A percentile compares a stretch with the other conserved stretches of the same genome.
These are phyloP conservation scores for Myathropa florea DNA, from an alignment of 2,888 invertebrate species.

Conservation along the genomic window DNA sequence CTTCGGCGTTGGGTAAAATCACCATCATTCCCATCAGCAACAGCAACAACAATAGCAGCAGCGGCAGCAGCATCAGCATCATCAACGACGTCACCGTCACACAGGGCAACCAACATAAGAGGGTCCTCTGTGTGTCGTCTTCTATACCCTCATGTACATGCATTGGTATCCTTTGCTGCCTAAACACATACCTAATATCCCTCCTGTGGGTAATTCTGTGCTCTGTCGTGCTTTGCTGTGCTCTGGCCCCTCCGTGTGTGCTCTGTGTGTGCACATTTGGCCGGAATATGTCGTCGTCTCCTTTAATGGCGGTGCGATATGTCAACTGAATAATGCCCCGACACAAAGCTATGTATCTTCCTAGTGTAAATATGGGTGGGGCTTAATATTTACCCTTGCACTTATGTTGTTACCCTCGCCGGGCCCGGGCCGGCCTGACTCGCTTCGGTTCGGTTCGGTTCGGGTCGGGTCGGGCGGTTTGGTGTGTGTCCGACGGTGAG, in stretches of 20 bases:
- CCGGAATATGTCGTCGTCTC: slow-evolving; percentile 76
- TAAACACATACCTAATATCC: slow-evolving; percentile 66
- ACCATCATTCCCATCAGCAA: neutral
- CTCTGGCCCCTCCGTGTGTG: neutral
- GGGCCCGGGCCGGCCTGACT: neutral
- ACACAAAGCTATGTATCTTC: slow-evolving; percentile 71
- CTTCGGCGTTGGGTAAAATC: too few species aligned
- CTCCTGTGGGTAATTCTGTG: slow-evolving; percentile 56
- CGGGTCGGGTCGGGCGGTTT: neutral
- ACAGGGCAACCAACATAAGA: slow-evolving; percentile 48
- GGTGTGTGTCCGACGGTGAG: slow-evolving; percentile 30
- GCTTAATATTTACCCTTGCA: slow-evolving; percentile 72
- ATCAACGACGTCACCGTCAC: neutral
- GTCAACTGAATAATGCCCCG: slow-evolving; percentile 71
- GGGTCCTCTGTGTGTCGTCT: slow-evolving; percentile 42
- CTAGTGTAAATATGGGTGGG: slow-evolving; percentile 71
- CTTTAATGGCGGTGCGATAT: slow-evolving; percentile 71
- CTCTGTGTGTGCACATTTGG: slow-evolving; percentile 66
- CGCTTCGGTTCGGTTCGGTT: neutral
- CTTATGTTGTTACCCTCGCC: slow-evolving; percentile 70
- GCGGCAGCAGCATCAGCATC: slow-evolving; percentile 20
- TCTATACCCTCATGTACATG: slow-evolving; percentile 43
- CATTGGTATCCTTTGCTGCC: slow-evolving; percentile 28
- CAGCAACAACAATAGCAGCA: slow-evolving; percentile 1
- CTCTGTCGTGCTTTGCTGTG: neutral